Percentiles rank a stretch among this genome's conserved stretches.
phyloP scores from a whole-genome alignment of 2,888 invertebrate genomes.

The Dryococelus australis region DNA sequence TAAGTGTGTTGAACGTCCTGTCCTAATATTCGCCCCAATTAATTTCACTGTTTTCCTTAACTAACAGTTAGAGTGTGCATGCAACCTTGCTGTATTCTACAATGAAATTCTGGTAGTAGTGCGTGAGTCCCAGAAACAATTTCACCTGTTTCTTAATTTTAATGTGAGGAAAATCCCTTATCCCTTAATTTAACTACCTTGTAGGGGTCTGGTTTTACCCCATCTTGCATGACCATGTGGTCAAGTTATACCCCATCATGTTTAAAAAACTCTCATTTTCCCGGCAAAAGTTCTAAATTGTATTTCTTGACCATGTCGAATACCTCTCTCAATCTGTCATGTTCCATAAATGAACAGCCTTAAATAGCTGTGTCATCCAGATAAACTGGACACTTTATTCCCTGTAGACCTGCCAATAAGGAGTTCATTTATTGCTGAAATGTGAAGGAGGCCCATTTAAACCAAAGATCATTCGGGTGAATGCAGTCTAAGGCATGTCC shows the following conservation, averaged over 20 bases:
- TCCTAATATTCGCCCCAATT: conserved; percentile 26
- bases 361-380: not conserved
- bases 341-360: not conserved
- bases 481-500: not conserved
- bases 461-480: not conserved
- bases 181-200: conserved; percentile 2
- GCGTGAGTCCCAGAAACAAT: not conserved
- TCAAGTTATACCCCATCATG: conserved; percentile 4
- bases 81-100: conserved; percentile 33
- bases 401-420: not conserved
- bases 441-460: not conserved
- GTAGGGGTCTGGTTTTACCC: conserved; percentile 33
- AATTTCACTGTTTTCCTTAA: conserved; percentile 27
- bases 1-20: conserved; percentile 13
- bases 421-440: not conserved
- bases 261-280: conserved; percentile 40
- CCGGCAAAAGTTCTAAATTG: conserved; percentile 34
- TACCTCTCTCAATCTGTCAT: not conserved
- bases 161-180: conserved; percentile 30
- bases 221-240: not conserved
- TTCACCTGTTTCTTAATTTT: not conserved
- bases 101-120: conserved; percentile 39
- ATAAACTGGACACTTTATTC: not conserved
- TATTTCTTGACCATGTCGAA: conserved; percentile 18
- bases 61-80: conserved; percentile 25